phyloP scores from a whole-genome alignment of 92 coral and sea anemone genomes.

The Virgularia gustaviana region DNA sequence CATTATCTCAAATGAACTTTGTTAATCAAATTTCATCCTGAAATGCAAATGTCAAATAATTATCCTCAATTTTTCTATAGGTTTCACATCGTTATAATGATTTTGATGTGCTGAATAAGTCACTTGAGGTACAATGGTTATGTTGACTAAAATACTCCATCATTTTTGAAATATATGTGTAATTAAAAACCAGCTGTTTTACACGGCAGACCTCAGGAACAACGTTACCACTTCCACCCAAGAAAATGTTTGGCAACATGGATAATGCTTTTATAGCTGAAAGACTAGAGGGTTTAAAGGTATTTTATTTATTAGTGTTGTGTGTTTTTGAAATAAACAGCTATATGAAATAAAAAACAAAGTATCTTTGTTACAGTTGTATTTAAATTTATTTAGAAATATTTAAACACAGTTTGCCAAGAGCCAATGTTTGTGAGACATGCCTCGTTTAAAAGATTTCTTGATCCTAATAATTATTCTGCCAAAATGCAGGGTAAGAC shows the following conservation, averaged over 20 bases:
- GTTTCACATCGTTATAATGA: conserved; percentile 90
- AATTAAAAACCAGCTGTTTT: not conserved
- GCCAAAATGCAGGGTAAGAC: conserved; percentile 70
- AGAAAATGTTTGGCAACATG: conserved; percentile 98
- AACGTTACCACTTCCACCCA: conserved; percentile 85
- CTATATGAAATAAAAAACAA: no score
- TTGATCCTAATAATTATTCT: conserved; percentile 87
- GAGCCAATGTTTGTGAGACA: conserved; percentile 75
- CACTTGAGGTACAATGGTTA: conserved; percentile 65
- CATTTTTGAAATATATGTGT: not conserved
- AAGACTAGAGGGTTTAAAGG: conserved; percentile 89
- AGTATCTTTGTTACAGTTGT: not conserved
- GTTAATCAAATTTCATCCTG: no score
- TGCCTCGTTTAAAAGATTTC: conserved; percentile 71
- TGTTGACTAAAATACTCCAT: no score
- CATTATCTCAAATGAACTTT: no score
- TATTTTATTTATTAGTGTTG: not conserved
- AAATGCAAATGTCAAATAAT: not conserved
- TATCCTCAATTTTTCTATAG: conserved; percentile 28
- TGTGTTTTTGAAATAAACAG: no score
- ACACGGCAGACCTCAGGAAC: conserved; percentile 66
- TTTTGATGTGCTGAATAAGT: conserved; percentile 75
- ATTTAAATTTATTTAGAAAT: conserved; percentile 55
- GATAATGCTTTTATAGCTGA: conserved; percentile 87
- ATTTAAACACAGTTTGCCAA: conserved; percentile 65